Evolutionary conservation across 2,113 vertebrate species (phyloP), one percentile per base, ranked within the genome.

Genomic region (Nettapus auritus): DNA sequence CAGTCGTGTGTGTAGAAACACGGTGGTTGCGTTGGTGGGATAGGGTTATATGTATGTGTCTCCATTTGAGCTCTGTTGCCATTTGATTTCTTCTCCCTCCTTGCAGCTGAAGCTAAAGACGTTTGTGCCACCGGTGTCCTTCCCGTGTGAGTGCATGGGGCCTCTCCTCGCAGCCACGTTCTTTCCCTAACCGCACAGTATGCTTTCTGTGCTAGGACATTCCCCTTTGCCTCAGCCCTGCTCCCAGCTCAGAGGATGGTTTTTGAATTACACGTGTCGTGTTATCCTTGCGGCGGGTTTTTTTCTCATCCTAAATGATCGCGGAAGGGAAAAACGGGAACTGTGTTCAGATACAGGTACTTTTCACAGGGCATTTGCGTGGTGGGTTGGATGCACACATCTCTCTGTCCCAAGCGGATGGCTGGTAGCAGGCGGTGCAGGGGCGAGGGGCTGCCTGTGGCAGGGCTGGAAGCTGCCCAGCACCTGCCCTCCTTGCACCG

Each of bases 21-120:
- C 14, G 0, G 0, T 0, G 1, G 56, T 44, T 78, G 60, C 0
- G 0, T 70, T 81, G 77, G 56, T 73, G 31, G 69, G 44, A 86
- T 83, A 28, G 21, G 60, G 42, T 8, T 74, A 19, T 26, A 26
- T 8, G 10, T 56, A 1, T 46, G 29, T 28, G 20, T 79, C 66
- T 92, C 66, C 77, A 36, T 33, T 36, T 79, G 57, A 73, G 8
- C 23, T 17, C 1, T 7, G 6, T 29, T 79, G 42, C 85, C 38
- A 5, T 7, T 22, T 46, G 46, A 36, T 23, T 92, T 59, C 44
- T 78, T 55, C 66, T 34, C 34, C 11, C 25, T 82, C 40, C 3
- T 28, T 38, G 25, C 15, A 22, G 38, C 0, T 31, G 75, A 38
- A 69, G n/a, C 42, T 18, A 6, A 55, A 75, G 4, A 1, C 19